These are phyloP conservation scores for Platalea minor DNA, from an alignment of 2,797 vertebrate species.

Conservation along the genomic window DNA sequence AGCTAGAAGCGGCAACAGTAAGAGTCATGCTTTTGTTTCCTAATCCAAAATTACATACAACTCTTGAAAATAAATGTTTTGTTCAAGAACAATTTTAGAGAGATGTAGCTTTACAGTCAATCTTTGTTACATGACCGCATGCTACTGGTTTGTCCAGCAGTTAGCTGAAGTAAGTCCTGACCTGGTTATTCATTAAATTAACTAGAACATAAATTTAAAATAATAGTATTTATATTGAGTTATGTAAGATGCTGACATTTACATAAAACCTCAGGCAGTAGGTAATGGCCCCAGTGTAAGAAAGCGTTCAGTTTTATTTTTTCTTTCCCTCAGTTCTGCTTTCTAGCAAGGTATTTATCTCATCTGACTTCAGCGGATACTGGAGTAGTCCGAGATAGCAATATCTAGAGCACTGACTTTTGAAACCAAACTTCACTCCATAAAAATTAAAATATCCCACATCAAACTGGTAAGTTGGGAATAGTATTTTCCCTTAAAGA, in stretches of 20 bases:
- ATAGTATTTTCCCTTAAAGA: neutral
- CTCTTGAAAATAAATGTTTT: neutral
- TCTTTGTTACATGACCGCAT: neutral
- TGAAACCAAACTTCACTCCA: neutral
- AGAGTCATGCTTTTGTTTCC: neutral
- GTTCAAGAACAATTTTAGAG: neutral
- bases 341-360: neutral
- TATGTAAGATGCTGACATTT: neutral
- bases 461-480: neutral
- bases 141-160: neutral
- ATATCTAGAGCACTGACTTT: neutral
- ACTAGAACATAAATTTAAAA: neutral
- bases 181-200: slow-evolving; percentile 21
- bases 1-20: neutral
- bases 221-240: neutral
- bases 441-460: neutral
- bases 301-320: neutral
- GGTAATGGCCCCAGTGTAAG: neutral
- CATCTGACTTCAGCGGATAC: neutral
- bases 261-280: neutral
- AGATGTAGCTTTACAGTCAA: neutral
- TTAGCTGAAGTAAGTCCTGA: slow-evolving; percentile 1
- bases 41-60: neutral
- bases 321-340: neutral
- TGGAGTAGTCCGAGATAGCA: neutral